Conservation (phyloP, 2,797 vertebrate genomes). For the Eulemur rubriventer region DNA sequence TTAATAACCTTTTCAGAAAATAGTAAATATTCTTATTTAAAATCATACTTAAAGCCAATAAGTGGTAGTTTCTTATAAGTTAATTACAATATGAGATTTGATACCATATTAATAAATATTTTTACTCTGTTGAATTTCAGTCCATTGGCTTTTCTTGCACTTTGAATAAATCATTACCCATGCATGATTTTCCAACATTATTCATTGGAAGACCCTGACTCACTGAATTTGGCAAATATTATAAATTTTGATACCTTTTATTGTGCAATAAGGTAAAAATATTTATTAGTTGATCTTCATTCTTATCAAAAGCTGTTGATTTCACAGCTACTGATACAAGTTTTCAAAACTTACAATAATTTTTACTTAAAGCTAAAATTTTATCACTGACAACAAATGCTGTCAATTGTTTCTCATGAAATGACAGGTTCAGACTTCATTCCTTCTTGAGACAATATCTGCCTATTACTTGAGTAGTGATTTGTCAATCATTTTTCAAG, state of each 20-base stretch:
- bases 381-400: background rate
- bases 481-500: background rate
- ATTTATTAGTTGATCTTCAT: background rate
- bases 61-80: background rate
- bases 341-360: background rate
- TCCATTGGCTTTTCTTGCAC: background rate
- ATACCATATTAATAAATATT: background rate
- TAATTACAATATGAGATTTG: background rate
- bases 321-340: background rate
- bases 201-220: background rate
- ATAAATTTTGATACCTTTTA: background rate
- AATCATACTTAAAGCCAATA: background rate
- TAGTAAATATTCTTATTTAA: background rate
- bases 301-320: background rate
- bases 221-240: background rate
- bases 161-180: background rate
- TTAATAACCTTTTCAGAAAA: background rate
- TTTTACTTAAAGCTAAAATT: background rate
- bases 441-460: constrained; percentile 5
- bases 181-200: background rate
- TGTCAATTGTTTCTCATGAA: background rate
- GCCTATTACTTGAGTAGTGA: background rate
- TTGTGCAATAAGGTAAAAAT: background rate
- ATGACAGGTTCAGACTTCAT: background rate
- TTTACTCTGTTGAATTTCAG: background rate